These are phyloP conservation scores for Sapajus apella DNA, from an alignment of 2,113 vertebrate species.

Conservation along the genomic window DNA sequence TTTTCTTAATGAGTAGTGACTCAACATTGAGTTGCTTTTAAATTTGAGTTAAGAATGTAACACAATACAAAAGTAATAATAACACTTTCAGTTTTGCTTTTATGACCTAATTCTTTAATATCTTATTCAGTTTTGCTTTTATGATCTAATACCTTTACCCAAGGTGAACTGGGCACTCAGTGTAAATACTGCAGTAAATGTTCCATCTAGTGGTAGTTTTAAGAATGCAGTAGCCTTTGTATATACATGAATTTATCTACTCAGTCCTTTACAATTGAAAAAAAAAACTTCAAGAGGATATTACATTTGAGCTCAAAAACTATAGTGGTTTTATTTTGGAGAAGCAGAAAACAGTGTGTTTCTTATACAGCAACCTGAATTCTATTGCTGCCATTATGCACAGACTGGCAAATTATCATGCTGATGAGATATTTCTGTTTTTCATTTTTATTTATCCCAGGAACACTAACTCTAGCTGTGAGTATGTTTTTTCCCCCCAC, in stretches of 20 bases:
- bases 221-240: slow-evolving; percentile 57
- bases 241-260: background rate
- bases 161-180: background rate
- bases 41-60: background rate
- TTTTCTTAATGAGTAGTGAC: background rate
- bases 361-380: slow-evolving; percentile 10
- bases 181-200: slow-evolving; percentile 60
- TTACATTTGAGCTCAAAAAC: slow-evolving; percentile 16
- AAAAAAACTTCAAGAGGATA: background rate
- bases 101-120: background rate
- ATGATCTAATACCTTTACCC: background rate
- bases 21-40: background rate
- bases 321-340: slow-evolving; percentile 43
- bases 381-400: background rate
- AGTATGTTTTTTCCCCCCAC: background rate
- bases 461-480: background rate
- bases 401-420: background rate
- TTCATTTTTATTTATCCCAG: slow-evolving; percentile 37
- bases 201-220: slow-evolving; percentile 78
- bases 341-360: background rate
- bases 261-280: slow-evolving; percentile 33
- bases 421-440: slow-evolving; percentile 34
- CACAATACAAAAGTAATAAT: slow-evolving; percentile 1
- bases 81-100: background rate
- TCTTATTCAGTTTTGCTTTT: background rate